These are phyloP conservation scores for Micromesistius poutassou DNA, from an alignment of 2,797 vertebrate species.

Conservation along the genomic window DNA sequence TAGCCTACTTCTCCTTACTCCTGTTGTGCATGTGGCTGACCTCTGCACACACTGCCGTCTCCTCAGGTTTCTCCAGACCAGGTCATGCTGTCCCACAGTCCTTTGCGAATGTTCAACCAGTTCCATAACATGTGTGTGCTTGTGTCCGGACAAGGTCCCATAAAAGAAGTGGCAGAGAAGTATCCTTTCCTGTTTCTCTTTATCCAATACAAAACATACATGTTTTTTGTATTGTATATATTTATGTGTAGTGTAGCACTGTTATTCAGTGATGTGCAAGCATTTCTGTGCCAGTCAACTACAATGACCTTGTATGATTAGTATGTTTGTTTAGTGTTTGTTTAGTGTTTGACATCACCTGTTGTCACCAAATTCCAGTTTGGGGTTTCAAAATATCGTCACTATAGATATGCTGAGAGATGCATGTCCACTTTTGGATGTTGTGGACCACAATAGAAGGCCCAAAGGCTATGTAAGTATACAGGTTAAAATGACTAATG, in stretches of 20 bases:
- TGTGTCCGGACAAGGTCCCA: constrained; percentile 87
- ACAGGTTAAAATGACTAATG: neutral
- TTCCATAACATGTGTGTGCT: constrained; percentile 86
- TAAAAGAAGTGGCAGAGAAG: constrained; percentile 84
- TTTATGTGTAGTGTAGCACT: neutral
- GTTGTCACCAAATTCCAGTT: constrained; percentile 62
- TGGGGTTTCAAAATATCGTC: constrained; percentile 87
- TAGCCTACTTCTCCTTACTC: neutral
- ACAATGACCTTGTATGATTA: neutral
- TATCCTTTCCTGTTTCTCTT: constrained; percentile 77
- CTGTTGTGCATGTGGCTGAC: neutral
- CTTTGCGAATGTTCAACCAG: constrained; percentile 84
- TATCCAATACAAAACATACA: neutral
- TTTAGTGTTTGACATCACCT: neutral
- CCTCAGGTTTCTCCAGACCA: constrained; percentile 88
- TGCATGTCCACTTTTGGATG: constrained; percentile 87
- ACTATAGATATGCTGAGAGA: constrained; percentile 86
- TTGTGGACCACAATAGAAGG: constrained; percentile 88
- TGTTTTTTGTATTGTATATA: neutral
- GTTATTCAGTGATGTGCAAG: neutral
- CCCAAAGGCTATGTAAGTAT: constrained; percentile 79
- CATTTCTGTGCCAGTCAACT: neutral
- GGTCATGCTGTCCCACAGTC: constrained; percentile 92
- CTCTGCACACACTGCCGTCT: neutral
- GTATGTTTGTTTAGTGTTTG: neutral